Conservation (phyloP, 2,113 vertebrate genomes). For the Ornithorhynchus anatinus region DNA sequence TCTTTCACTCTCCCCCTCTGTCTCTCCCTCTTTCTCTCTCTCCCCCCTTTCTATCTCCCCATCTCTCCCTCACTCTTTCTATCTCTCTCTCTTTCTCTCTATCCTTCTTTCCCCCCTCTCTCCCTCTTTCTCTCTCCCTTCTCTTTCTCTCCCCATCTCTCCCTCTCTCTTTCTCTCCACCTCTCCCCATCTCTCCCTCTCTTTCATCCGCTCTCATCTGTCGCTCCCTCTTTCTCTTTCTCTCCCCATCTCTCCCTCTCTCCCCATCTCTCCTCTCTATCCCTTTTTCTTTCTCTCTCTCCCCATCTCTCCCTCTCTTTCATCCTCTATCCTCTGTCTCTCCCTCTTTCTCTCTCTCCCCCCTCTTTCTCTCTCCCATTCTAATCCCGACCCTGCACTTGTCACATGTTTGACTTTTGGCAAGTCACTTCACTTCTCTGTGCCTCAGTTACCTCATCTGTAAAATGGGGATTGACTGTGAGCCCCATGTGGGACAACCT, state of each 20-base stretch:
- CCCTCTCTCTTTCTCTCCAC: rapidly evolving
- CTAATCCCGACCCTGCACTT: too few species aligned
- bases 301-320: neutral
- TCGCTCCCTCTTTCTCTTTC: rapidly evolving
- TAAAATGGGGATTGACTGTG: too few species aligned
- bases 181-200: too few species aligned
- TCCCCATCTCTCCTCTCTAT: too few species aligned
- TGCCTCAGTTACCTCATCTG: too few species aligned
- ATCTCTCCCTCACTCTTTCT: too few species aligned
- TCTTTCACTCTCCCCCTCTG: too few species aligned
- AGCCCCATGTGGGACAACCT: too few species aligned
- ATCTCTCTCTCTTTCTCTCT: neutral
- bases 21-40: too few species aligned
- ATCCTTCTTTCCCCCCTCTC: neutral
- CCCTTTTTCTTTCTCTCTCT: neutral
- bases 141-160: neutral
- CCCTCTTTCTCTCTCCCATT: neutral
- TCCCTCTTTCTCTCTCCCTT: neutral
- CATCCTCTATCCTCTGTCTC: neutral
- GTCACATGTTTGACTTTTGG: too few species aligned
- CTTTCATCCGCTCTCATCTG: neutral
- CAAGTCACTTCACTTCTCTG: too few species aligned
- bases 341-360: neutral
- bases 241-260: neutral
- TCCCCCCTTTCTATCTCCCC: too few species aligned